Evolutionary conservation across 2,113 vertebrate species (phyloP), one percentile per base, ranked within the genome.

Genomic region (Crypturellus undulatus): DNA sequence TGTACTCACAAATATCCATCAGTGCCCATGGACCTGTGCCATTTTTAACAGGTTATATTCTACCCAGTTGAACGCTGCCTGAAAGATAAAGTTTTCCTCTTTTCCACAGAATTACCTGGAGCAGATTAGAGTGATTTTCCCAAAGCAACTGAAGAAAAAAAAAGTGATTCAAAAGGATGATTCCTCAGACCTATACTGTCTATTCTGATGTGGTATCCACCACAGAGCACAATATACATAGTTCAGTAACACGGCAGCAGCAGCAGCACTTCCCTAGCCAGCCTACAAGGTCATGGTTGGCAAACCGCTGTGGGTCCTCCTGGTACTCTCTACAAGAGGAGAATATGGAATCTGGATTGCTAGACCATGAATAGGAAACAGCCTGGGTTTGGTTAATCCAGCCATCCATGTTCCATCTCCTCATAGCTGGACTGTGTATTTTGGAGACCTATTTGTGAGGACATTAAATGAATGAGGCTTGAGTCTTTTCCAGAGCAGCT

Each of bases 401-500:
- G 25, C 4, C 3, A 0, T 78, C 30, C 25, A 14, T 22, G 24
- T 68, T 79, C 22, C 70, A 67, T 63, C 56, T 91, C 26, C 60
- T 78, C 36, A 65, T 54, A 89, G 56, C 17, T 60, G 34, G 10
- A n/a, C 20, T 52, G 9, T 76, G 6, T 45, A 2, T 34, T 25
- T 52, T 95, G 89, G 59, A 94, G 43, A 89, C 73, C 54, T 77
- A 86, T 30, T 81, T 87, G 54, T 17, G 40, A 93, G 42, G 75
- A 58, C n/a, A 18, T 28, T 40, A 92, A 95, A 79, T 11, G 38
- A 77, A 73, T 17, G 77, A 90, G 72, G 86, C 32, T 88, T 90
- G 25, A 38, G 84, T 90, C 42, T 56, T 92, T 96, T 96, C 93
- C 92, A 93, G 96, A 86, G 32, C 64, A 51, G 19, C 40, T 79